These are phyloP conservation scores for Hypotaenidia okinawae DNA, from an alignment of 2,797 vertebrate genomes.

Conservation along the genomic window DNA sequence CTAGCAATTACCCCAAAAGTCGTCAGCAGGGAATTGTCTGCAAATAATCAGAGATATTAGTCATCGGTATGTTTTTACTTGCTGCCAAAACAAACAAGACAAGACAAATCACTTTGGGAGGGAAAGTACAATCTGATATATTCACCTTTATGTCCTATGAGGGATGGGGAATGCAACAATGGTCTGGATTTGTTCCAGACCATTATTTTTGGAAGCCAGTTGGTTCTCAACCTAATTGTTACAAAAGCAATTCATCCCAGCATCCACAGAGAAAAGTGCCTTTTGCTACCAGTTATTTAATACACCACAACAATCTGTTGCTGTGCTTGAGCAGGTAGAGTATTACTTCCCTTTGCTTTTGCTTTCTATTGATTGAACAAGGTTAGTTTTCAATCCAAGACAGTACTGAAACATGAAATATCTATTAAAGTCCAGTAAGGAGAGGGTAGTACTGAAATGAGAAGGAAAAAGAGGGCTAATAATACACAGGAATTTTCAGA, in stretches of 20 bases:
- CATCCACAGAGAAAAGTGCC: neutral
- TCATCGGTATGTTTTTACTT: neutral
- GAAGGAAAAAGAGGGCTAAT: neutral
- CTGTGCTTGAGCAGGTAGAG: constrained; percentile 8
- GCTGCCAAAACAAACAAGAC: neutral
- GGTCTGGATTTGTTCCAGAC: neutral
- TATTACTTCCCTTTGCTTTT: constrained; percentile 11
- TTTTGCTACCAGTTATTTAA: neutral
- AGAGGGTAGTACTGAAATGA: neutral
- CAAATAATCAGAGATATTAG: neutral
- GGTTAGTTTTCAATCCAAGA: neutral
- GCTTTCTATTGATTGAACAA: neutral
- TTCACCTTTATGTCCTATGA: neutral
- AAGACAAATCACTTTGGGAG: neutral
- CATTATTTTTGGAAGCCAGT: neutral
- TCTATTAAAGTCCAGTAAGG: neutral
- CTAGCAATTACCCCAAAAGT: constrained; percentile 84
- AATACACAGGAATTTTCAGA: constrained; percentile 27
- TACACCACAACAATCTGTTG: neutral
- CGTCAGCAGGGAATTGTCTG: constrained; percentile 84
- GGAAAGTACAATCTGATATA: neutral
- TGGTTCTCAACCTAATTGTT: neutral
- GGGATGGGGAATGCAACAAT: neutral
- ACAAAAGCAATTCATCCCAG: neutral
- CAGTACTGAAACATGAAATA: constrained; percentile 3